Evolutionary conservation across 2,113 vertebrate genomes (phyloP).

Genomic region (Tupaia chinensis): DNA sequence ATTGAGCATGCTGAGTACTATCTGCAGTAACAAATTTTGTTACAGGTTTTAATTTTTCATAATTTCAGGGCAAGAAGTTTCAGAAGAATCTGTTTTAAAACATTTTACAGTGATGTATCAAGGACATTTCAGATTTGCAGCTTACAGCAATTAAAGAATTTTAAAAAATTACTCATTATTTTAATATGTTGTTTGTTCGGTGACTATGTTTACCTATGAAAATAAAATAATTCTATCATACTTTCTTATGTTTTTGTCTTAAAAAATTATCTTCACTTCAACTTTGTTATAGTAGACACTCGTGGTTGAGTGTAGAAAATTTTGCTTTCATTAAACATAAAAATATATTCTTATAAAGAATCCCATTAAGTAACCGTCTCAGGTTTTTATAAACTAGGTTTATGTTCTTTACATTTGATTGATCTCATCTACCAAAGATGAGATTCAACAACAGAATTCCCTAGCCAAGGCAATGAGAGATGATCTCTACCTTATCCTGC

Average conservation of each 20-base stretch:
- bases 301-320: neutral
- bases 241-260: neutral
- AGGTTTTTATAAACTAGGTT: neutral
- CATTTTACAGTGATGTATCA: neutral
- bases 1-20: neutral
- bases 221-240: neutral
- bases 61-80: constrained; percentile 10
- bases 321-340: neutral
- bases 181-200: neutral
- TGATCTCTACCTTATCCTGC: neutral
- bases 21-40: neutral
- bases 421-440: neutral
- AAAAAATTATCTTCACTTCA: neutral
- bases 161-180: neutral
- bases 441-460: neutral
- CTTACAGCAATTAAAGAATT: neutral
- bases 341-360: neutral
- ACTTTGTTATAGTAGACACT: neutral
- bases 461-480: neutral
- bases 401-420: neutral
- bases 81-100: constrained; percentile 12
- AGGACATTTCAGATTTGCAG: neutral
- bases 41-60: constrained; percentile 14
- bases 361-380: neutral
- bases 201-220: constrained; percentile 27